phyloP scores from a whole-genome alignment of 1,140 invertebrate species.

The Tetramorium alpestre region DNA sequence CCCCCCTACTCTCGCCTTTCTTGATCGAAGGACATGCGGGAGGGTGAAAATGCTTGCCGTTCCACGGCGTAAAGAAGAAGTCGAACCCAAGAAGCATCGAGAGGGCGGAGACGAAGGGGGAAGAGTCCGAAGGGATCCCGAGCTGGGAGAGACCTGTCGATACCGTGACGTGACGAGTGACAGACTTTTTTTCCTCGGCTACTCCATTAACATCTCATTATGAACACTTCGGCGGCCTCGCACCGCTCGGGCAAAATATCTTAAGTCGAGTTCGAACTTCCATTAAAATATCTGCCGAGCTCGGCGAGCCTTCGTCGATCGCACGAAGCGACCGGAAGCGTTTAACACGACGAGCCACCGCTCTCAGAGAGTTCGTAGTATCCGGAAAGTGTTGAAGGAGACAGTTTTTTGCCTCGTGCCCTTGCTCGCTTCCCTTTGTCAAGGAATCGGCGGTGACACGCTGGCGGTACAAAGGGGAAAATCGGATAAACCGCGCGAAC shows the following conservation, averaged over 20 bases:
- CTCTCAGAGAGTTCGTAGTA: neutral
- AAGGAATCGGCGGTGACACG: conserved; percentile 19
- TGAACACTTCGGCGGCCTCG: conserved; percentile 77
- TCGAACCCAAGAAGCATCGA: neutral
- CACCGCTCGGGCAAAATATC: conserved; percentile 77
- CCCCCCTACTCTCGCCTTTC: neutral
- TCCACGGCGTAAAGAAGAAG: conserved; percentile 22
- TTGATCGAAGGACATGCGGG: neutral
- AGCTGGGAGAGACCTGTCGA: conserved; percentile 76
- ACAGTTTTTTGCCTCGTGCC: conserved; percentile 14
- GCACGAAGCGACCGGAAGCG: conserved; percentile 27
- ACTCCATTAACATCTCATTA: conserved; percentile 85
- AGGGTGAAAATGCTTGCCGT: conserved; percentile 19
- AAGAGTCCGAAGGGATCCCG: conserved; percentile 42
- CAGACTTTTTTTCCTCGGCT: conserved; percentile 77
- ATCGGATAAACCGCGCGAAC: conserved; percentile 44
- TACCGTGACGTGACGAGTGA: conserved; percentile 79
- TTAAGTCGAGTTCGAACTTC: conserved; percentile 81
- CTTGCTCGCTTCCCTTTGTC: conserved; percentile 1
- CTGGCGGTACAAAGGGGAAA: neutral
- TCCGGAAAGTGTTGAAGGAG: conserved; percentile 10
- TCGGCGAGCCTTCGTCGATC: conserved; percentile 64
- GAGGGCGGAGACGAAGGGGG: conserved; percentile 15
- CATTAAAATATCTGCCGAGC: conserved; percentile 83
- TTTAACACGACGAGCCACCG: conserved; percentile 33